Conservation (phyloP, 1,140 invertebrate species). For the Pseudomyrmex gracilis region DNA sequence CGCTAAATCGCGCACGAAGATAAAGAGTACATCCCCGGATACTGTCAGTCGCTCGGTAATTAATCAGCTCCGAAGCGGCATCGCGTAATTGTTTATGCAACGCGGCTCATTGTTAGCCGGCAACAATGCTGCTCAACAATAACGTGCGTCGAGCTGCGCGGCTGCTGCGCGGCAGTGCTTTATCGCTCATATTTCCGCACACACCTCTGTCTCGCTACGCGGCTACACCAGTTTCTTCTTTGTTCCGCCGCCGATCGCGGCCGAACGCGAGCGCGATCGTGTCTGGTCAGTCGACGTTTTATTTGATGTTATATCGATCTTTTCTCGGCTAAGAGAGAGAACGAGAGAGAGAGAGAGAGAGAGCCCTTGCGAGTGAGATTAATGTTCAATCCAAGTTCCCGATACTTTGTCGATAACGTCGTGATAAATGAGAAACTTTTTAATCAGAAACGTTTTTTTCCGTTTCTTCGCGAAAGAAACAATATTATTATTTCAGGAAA, state of each 20-base stretch:
- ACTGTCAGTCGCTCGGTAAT: slow-evolving; percentile 50
- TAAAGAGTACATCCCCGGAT: slow-evolving; percentile 27
- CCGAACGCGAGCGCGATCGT: slow-evolving; percentile 6
- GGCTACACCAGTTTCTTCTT: slow-evolving; percentile 45
- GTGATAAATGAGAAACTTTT: not conserved
- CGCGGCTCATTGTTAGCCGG: slow-evolving; percentile 52
- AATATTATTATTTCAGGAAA: not conserved
- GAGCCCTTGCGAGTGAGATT: not conserved
- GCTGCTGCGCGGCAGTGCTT: slow-evolving; percentile 49
- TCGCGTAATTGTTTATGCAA: slow-evolving; percentile 62
- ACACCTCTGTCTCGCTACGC: slow-evolving; percentile 15
- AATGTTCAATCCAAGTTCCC: slow-evolving; percentile 13
- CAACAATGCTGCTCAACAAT: slow-evolving; percentile 63
- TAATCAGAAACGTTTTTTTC: not conserved
- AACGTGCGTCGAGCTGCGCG: slow-evolving; percentile 39
- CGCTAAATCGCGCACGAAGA: slow-evolving; percentile 49
- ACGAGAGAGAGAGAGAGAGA: no score
- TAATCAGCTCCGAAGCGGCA: slow-evolving; percentile 53
- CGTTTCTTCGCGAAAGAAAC: not conserved
- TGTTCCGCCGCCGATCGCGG: slow-evolving; percentile 19
- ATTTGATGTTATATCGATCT: slow-evolving; percentile 15
- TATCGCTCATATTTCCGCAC: slow-evolving; percentile 61
- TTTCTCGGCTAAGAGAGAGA: not conserved
- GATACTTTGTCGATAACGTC: not conserved
- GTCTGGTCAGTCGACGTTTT: slow-evolving; percentile 18